phyloP scores from a whole-genome alignment of 2,888 invertebrate genomes.

The Scaptomyza tumidula region DNA sequence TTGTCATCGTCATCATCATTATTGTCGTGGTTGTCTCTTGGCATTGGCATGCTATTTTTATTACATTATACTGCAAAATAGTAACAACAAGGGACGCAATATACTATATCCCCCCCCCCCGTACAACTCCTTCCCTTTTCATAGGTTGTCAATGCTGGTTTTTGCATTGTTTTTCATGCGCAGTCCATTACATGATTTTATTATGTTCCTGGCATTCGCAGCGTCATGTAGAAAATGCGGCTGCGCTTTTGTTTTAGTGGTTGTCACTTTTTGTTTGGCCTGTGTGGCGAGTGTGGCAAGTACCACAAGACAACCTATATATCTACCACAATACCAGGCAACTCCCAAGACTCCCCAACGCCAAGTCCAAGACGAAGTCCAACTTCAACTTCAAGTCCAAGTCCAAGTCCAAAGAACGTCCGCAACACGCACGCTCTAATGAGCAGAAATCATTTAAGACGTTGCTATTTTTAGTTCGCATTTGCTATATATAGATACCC shows the following conservation, averaged over 20 bases:
- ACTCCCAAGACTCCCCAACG: slow-evolving; percentile 33
- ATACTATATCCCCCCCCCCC: background rate
- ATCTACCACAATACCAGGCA: slow-evolving; percentile 1
- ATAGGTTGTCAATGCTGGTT: slow-evolving; percentile 69
- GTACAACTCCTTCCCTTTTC: background rate
- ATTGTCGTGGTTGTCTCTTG: slow-evolving; percentile 48
- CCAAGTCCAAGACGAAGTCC: background rate
- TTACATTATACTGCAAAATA: slow-evolving; percentile 79
- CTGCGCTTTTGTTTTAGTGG: slow-evolving; percentile 78
- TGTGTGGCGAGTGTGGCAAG: slow-evolving; percentile 56
- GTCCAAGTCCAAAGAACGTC: slow-evolving; percentile 47
- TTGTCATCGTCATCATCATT: slow-evolving; percentile 10
- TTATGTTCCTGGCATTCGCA: slow-evolving; percentile 80
- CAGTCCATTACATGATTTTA: slow-evolving; percentile 80
- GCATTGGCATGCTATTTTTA: slow-evolving; percentile 76
- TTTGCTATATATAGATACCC: slow-evolving; percentile 73
- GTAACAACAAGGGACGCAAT: slow-evolving; percentile 71
- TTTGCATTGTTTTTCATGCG: slow-evolving; percentile 79
- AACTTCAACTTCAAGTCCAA: background rate
- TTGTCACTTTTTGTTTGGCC: slow-evolving; percentile 77
- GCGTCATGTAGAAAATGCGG: slow-evolving; percentile 78
- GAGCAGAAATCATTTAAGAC: slow-evolving; percentile 80
- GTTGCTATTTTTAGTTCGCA: slow-evolving; percentile 73
- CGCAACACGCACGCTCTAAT: slow-evolving; percentile 79
- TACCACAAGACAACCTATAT: slow-evolving; percentile 19